phyloP scores from a whole-genome alignment of 2,797 vertebrate genomes.

The Xiphophorus birchmanni region DNA sequence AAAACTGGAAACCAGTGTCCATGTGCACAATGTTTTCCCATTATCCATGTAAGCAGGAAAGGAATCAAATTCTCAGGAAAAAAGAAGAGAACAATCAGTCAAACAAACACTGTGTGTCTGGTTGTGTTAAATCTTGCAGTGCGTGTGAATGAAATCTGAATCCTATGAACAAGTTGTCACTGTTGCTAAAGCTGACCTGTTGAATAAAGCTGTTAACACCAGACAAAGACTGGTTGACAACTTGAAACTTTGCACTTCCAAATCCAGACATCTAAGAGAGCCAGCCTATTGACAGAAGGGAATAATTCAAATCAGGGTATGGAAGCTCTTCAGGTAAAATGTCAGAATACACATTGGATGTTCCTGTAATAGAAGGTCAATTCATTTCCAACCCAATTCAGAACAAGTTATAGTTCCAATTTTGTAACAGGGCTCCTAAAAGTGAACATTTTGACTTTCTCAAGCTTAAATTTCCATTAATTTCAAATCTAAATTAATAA shows the following conservation, averaged over 20 bases:
- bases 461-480: not conserved
- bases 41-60: conserved; percentile 67
- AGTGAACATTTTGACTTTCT: not conserved
- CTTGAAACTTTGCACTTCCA: conserved; percentile 34
- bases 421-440: not conserved
- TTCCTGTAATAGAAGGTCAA: conserved; percentile 2
- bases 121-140: conserved; percentile 32
- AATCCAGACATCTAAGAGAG: conserved; percentile 31
- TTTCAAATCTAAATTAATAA: not conserved
- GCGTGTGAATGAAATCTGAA: conserved; percentile 41
- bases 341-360: conserved; percentile 10
- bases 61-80: conserved; percentile 53
- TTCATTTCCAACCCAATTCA: not conserved
- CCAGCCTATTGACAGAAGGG: conserved; percentile 28
- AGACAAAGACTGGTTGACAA: conserved; percentile 48
- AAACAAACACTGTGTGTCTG: conserved; percentile 45
- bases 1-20: conserved; percentile 53
- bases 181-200: conserved; percentile 44
- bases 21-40: conserved; percentile 31
- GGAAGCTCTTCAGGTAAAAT: conserved; percentile 3
- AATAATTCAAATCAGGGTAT: conserved; percentile 19
- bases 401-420: not conserved
- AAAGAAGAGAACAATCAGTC: conserved; percentile 37
- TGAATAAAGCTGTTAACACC: conserved; percentile 65
- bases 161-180: conserved; percentile 29